phyloP scores from a whole-genome alignment of 2,113 vertebrate genomes.

The Syrmaticus mikado region DNA sequence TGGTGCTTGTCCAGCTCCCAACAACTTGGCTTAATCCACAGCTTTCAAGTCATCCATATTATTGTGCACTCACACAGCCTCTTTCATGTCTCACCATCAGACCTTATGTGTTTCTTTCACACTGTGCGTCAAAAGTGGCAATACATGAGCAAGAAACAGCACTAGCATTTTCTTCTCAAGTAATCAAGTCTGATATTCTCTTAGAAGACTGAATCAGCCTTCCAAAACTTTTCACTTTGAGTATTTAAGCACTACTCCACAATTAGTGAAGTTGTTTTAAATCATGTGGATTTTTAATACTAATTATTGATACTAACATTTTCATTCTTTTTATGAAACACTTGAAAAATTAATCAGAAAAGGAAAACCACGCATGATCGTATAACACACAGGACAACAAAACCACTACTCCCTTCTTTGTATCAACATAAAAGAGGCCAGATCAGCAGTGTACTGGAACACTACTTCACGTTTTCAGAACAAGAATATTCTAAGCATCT shows the following conservation, averaged over 20 bases:
- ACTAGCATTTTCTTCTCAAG: not conserved
- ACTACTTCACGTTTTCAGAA: slow-evolving; percentile 39
- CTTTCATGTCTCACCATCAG: not conserved
- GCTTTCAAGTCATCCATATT: not conserved
- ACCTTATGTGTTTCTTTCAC: not conserved
- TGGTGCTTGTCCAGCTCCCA: slow-evolving; percentile 5
- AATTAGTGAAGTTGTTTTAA: not conserved
- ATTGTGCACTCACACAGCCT: not conserved
- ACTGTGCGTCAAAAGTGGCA: not conserved
- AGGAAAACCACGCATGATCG: not conserved
- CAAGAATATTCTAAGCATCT: slow-evolving; percentile 26
- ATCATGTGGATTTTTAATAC: not conserved
- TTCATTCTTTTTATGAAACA: not conserved
- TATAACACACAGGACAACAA: not conserved
- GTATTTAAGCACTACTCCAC: not conserved
- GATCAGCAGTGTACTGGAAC: slow-evolving; percentile 2
- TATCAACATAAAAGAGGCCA: slow-evolving; percentile 4
- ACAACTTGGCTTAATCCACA: not conserved
- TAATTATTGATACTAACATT: not conserved
- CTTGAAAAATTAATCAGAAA: not conserved
- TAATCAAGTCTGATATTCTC: not conserved
- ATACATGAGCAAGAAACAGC: not conserved
- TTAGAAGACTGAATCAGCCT: not conserved
- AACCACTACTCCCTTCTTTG: not conserved
- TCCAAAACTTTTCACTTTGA: not conserved